Conservation (phyloP, 2,888 invertebrate genomes). For the Salpingus planirostris region DNA sequence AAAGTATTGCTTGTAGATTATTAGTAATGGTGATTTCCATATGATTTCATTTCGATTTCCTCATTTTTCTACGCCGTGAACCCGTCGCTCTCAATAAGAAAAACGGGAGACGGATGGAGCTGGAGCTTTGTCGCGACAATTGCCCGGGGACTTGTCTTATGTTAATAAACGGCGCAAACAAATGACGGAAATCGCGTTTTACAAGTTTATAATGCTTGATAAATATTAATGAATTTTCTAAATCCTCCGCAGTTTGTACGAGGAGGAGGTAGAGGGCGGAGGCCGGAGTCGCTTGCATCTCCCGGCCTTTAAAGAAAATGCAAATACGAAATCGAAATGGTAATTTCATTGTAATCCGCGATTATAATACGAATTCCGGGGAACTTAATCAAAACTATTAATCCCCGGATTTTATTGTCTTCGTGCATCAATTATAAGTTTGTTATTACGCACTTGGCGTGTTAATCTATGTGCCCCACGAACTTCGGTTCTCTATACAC, state of each 20-base stretch:
- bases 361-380: slow-evolving; percentile 19
- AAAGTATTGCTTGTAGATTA: too few relatives aligned
- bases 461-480: not conserved
- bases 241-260: slow-evolving; percentile 17
- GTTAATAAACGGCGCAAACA: slow-evolving; percentile 18
- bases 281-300: slow-evolving; percentile 6
- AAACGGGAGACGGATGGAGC: too few relatives aligned
- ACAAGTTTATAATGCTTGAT: slow-evolving; percentile 25
- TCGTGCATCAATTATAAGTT: slow-evolving; percentile 18
- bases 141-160: slow-evolving; percentile 5
- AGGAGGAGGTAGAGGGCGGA: not conserved
- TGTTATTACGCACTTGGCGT: slow-evolving; percentile 10
- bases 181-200: slow-evolving; percentile 20
- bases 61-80: too few relatives aligned
- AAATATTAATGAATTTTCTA: slow-evolving; percentile 26
- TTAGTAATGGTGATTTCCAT: too few relatives aligned
- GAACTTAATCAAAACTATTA: slow-evolving; percentile 29
- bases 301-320: slow-evolving; percentile 21
- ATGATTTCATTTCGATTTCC: too few relatives aligned
- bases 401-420: slow-evolving; percentile 23
- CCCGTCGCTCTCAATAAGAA: too few relatives aligned
- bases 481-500: not conserved
- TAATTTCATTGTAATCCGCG: slow-evolving; percentile 25
- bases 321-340: slow-evolving; percentile 26
- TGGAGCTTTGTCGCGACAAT: too few relatives aligned